Conservation (phyloP, 2,113 vertebrate species). For the Ptilonorhynchus violaceus region DNA sequence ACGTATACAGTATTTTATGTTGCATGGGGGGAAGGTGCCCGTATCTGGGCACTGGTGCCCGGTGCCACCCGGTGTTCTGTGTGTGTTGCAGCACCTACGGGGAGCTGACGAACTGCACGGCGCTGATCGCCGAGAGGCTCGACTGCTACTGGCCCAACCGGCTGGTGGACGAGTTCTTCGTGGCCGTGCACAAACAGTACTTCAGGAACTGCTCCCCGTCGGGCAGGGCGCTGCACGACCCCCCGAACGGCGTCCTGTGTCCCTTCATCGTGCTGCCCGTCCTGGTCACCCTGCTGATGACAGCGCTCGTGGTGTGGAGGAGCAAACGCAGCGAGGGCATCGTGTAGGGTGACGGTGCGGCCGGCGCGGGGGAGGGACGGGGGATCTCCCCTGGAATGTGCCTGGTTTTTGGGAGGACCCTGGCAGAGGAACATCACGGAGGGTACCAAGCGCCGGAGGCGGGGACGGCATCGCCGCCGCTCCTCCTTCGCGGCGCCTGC, state of each 20-base stretch:
- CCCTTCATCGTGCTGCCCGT: conserved; percentile 87
- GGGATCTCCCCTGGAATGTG: fast-evolving
- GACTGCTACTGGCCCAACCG: conserved; percentile 91
- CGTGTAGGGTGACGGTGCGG: conserved; percentile 32
- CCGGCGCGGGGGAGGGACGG: not conserved
- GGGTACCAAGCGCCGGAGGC: not conserved
- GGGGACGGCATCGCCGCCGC: not conserved
- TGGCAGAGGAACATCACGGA: not conserved
- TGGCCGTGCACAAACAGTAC: conserved; percentile 83
- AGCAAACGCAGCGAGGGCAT: conserved; percentile 89
- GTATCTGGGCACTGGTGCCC: not conserved
- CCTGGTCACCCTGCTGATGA: conserved; percentile 87
- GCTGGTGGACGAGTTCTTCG: conserved; percentile 89
- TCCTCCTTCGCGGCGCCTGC: not conserved
- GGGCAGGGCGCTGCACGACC: conserved; percentile 82
- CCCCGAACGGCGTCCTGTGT: conserved; percentile 83
- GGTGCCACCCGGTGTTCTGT: not conserved
- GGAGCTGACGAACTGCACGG: conserved; percentile 89
- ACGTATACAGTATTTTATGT: fast-evolving
- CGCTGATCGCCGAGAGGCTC: conserved; percentile 73
- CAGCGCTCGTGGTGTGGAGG: conserved; percentile 88
- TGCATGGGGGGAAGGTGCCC: not conserved
- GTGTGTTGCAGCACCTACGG: conserved; percentile 72
- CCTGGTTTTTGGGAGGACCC: fast-evolving
- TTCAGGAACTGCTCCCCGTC: conserved; percentile 85